Conservation (phyloP, 2,797 vertebrate species). For the Meriones psammophilus region DNA sequence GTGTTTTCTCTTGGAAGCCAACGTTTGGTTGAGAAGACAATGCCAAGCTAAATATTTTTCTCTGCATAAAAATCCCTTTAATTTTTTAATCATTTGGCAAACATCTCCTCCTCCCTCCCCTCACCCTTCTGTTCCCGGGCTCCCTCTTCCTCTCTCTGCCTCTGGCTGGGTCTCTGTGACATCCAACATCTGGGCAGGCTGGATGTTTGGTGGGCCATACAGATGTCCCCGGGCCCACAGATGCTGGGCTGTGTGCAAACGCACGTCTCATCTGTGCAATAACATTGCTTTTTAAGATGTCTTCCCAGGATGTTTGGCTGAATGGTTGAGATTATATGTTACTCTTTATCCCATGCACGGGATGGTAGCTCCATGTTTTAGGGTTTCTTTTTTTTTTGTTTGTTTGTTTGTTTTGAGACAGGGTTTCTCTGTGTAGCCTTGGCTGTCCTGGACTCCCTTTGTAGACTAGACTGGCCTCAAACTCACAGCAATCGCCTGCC, state of each 20-base stretch:
- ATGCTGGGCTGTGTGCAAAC: background rate
- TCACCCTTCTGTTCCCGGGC: constrained; percentile 75
- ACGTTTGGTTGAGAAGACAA: constrained; percentile 84
- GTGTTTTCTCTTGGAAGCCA: constrained; percentile 83
- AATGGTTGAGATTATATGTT: background rate
- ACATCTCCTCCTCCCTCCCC: constrained; percentile 67
- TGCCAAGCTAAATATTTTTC: constrained; percentile 86
- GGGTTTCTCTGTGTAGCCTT: too few species aligned
- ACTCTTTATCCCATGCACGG: background rate
- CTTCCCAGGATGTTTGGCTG: background rate
- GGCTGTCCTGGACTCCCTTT: too few species aligned
- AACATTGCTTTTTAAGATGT: background rate
- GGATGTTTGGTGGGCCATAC: background rate
- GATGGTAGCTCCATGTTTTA: too few species aligned
- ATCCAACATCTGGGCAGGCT: constrained; percentile 70
- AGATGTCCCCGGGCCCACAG: background rate
- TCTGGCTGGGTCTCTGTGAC: constrained; percentile 52
- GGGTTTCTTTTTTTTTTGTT: too few species aligned
- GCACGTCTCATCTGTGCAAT: background rate
- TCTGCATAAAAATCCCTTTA: constrained; percentile 86
- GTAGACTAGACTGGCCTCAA: too few species aligned
- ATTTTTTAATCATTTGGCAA: constrained; percentile 86
- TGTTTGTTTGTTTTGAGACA: too few species aligned
- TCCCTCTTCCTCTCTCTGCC: background rate
- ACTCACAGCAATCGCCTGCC: too few species aligned